Evolutionary conservation across 2,797 vertebrate genomes (phyloP).

Genomic region (Dendrocincla tyrannina): DNA sequence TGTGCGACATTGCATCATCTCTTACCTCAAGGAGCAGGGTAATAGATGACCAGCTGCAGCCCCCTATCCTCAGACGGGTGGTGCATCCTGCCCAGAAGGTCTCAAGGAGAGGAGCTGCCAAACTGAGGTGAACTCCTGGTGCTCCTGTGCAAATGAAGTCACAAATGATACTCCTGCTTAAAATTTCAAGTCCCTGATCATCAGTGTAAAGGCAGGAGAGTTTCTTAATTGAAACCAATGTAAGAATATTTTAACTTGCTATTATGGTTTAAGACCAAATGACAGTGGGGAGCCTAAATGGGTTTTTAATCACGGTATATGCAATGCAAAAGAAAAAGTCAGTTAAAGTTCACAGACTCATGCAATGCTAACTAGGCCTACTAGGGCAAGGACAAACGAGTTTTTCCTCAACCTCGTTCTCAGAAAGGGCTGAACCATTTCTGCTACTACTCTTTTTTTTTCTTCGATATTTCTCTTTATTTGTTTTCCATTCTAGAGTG

Average conservation of each 20-base stretch:
- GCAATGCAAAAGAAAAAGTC: constrained; percentile 57
- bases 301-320: constrained; percentile 46
- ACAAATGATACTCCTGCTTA: not conserved
- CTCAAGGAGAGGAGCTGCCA: not conserved
- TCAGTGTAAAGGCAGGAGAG: not conserved
- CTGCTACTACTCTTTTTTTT: not conserved
- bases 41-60: not conserved
- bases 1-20: fast-evolving
- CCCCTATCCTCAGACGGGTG: not conserved
- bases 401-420: constrained; percentile 57
- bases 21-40: not conserved
- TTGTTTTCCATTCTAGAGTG: constrained; percentile 16
- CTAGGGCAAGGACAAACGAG: constrained; percentile 10
- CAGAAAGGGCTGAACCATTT: constrained; percentile 50
- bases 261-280: not conserved
- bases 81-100: not conserved
- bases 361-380: constrained; percentile 30
- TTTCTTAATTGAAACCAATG: not conserved
- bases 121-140: not conserved
- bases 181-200: not conserved
- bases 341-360: constrained; percentile 52
- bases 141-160: not conserved
- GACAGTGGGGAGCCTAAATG: not conserved
- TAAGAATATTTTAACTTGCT: not conserved
- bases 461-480: constrained; percentile 30